phyloP scores from a whole-genome alignment of 2,113 vertebrate species.

The Tenebrosternarchus preto region DNA sequence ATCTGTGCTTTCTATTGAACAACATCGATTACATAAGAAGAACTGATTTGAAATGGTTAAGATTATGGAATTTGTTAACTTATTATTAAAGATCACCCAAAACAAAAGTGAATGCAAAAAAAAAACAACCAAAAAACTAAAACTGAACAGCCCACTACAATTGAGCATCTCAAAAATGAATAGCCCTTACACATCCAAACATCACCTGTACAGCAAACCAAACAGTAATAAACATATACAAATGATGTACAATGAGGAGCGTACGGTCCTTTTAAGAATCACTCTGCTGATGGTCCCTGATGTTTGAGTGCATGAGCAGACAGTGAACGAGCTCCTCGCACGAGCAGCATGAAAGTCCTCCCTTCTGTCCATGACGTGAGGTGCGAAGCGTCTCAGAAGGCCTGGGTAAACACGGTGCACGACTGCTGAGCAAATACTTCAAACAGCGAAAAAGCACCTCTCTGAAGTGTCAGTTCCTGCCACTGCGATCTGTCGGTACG shows the following conservation, averaged over 20 bases:
- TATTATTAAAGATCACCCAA: neutral
- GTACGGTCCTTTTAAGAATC: slow-evolving; percentile 11
- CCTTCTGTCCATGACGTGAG: slow-evolving; percentile 52
- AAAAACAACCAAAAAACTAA: neutral
- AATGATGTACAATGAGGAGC: slow-evolving; percentile 48
- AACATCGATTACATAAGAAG: too few species aligned
- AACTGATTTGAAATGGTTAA: too few species aligned
- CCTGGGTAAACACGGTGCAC: slow-evolving; percentile 49
- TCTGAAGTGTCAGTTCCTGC: slow-evolving; percentile 58
- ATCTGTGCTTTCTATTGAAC: too few species aligned
- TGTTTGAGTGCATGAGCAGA: slow-evolving; percentile 53
- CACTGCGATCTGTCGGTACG: slow-evolving; percentile 36
- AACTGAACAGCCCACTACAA: neutral
- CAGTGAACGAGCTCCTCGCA: slow-evolving; percentile 59
- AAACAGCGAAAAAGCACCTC: slow-evolving; percentile 58
- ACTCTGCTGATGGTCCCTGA: slow-evolving; percentile 37
- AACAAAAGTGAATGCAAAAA: neutral
- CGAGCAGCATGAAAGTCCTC: slow-evolving; percentile 48
- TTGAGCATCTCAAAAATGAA: slow-evolving; percentile 19
- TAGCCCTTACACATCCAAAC: slow-evolving; percentile 9
- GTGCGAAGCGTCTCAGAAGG: slow-evolving; percentile 59
- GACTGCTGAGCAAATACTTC: slow-evolving; percentile 65
- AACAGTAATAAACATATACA: slow-evolving; percentile 49
- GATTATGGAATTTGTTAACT: too few species aligned
- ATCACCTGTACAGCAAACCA: slow-evolving; percentile 36